Percentiles rank a stretch among this genome's conserved stretches.
Conservation (phyloP, 2,888 invertebrate species). For the Chamaedrilus cognettii region DNA sequence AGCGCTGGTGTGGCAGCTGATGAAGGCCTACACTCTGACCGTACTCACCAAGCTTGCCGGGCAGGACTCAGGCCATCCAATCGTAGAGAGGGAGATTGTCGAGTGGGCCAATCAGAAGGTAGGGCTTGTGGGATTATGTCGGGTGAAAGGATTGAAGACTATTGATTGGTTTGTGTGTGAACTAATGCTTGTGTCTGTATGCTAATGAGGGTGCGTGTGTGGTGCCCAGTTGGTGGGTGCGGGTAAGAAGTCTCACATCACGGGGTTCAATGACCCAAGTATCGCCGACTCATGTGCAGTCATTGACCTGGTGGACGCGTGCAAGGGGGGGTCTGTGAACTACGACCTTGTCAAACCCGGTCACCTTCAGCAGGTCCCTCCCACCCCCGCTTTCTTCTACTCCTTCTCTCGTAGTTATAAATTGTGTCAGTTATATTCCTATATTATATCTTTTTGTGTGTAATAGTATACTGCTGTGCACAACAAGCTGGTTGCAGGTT, state of each 20-base stretch:
- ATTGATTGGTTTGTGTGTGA: too few species aligned
- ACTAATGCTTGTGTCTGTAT: too few species aligned
- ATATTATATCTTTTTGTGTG: too few species aligned
- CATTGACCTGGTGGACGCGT: conserved; percentile 93
- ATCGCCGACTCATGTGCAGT: conserved; percentile 89
- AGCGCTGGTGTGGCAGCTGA: conserved; percentile 98
- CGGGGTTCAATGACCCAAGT: conserved; percentile 75
- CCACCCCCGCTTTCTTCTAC: too few species aligned
- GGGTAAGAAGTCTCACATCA: conserved; percentile 60
- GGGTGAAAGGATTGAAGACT: too few species aligned
- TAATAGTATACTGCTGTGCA: too few species aligned
- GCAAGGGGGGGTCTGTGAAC: conserved; percentile 93
- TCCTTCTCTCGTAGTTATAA: too few species aligned
- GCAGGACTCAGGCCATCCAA: conserved; percentile 69
- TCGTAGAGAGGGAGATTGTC: conserved; percentile 95
- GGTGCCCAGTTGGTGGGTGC: conserved; percentile 51
- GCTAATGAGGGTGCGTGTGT: too few species aligned
- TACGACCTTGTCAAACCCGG: conserved; percentile 86
- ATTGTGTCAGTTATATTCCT: too few species aligned
- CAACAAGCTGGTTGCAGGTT: too few species aligned
- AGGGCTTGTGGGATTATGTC: too few species aligned
- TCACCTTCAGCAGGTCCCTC: conserved; percentile 79
- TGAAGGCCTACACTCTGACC: conserved; percentile 97
- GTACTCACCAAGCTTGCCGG: conserved; percentile 68
- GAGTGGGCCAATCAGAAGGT: conserved; percentile 96